A percentile compares a stretch with the other conserved stretches of the same genome.
Evolutionary conservation across 64 coral and sea anemone genomes (phyloP).

Genomic region (Pachyseris speciosa): DNA sequence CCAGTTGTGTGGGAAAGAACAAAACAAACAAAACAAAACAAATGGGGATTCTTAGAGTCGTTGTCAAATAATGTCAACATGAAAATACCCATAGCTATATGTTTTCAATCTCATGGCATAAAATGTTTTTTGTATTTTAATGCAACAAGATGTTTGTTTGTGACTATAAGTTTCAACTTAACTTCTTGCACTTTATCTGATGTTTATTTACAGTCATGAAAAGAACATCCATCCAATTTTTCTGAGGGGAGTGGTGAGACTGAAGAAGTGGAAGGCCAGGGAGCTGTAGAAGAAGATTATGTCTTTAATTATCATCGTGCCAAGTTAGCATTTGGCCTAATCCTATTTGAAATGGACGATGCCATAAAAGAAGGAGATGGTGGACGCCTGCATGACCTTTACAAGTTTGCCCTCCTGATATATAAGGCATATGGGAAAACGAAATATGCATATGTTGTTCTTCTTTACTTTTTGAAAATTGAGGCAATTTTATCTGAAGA

Average conservation of each 20-base stretch:
- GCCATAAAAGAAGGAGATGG: constrained; percentile 56
- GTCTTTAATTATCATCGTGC: constrained; percentile 43
- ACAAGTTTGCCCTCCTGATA: constrained; percentile 37
- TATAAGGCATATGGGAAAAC: constrained; percentile 22
- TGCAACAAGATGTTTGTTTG: not conserved
- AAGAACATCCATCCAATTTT: not conserved
- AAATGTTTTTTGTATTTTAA: not conserved
- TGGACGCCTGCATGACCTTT: constrained; percentile 46
- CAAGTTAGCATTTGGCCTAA: constrained; percentile 49
- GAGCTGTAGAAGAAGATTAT: not conserved
- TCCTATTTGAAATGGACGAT: constrained; percentile 54
- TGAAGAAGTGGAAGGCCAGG: not conserved
- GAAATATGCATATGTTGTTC: constrained; percentile 49
- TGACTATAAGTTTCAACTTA: too few relatives aligned
- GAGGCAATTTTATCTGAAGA: constrained; percentile 39
- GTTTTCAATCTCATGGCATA: not conserved
- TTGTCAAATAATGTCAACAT: too few relatives aligned
- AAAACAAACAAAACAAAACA: too few relatives aligned
- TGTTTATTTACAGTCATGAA: constrained; percentile 4
- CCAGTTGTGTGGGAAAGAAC: too few relatives aligned
- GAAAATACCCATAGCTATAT: too few relatives aligned
- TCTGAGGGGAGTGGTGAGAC: not conserved
- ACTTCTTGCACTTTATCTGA: not conserved
- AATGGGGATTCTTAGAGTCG: too few relatives aligned
- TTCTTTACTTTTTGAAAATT: constrained; percentile 41